Conservation (phyloP, 1,140 invertebrate genomes). For the Octopus sinensis region DNA sequence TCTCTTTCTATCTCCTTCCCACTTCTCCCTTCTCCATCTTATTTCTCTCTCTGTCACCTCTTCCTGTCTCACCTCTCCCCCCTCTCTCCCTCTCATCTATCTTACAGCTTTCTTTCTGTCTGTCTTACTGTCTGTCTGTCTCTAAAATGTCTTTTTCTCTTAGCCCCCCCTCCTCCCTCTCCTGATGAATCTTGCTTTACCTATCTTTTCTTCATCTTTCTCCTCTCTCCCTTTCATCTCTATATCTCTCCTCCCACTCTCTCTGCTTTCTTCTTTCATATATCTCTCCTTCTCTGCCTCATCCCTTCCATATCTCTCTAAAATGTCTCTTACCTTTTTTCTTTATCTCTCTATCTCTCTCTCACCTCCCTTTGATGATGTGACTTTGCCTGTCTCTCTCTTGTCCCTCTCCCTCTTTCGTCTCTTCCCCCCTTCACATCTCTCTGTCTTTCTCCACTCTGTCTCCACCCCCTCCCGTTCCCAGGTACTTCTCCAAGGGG, state of each 20-base stretch:
- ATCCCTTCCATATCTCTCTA: too few relatives aligned
- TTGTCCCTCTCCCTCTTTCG: too few relatives aligned
- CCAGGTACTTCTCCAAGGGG: too few relatives aligned
- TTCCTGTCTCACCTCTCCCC: background rate
- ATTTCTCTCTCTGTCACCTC: slow-evolving; percentile 5
- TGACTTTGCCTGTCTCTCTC: too few relatives aligned
- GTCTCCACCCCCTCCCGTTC: too few relatives aligned
- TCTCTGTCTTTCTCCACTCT: too few relatives aligned
- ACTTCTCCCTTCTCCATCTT: slow-evolving; percentile 2
- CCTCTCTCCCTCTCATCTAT: background rate
- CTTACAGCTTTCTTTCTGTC: slow-evolving; percentile 10
- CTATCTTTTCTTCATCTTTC: background rate
- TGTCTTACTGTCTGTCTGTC: background rate
- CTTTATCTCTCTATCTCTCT: too few relatives aligned
- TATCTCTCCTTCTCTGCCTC: slow-evolving; percentile 1
- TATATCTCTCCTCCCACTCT: slow-evolving; percentile 17
- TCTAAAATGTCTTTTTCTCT: slow-evolving; percentile 13
- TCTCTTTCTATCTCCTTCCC: background rate
- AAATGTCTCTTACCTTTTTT: too few relatives aligned
- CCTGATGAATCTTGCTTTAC: background rate
- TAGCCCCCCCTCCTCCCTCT: slow-evolving; percentile 1
- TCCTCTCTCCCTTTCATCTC: slow-evolving; percentile 1
- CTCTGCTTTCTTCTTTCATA: slow-evolving; percentile 13
- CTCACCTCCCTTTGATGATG: too few relatives aligned
- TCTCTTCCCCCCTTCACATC: too few relatives aligned